Base-by-base conservation (phyloP, 2,888 invertebrate genomes). In the Drosophila bunnanda region DNA sequence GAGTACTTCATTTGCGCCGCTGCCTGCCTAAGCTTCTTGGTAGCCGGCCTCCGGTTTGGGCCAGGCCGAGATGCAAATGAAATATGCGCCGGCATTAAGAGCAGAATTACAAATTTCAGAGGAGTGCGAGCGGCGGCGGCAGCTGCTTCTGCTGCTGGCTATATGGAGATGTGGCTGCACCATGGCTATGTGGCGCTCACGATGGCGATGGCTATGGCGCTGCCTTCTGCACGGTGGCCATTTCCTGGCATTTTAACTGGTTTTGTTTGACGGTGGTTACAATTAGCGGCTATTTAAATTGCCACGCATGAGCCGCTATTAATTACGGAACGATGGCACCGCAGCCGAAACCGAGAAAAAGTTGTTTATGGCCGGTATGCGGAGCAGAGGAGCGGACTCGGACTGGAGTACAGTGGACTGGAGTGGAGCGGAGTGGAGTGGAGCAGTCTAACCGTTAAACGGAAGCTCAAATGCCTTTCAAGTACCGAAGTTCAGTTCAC, bases 261-360 rank as follows among this genome's bases (percentile, higher is more conserved):
- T 78, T 79, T 70, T 76, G 76, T 80, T 75, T 77, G 69, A 70
- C 77, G 75, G 77, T 72, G 77, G 80, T 69, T 77, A 80, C 80
- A 80, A 80, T 80, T 80, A 82, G 80, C 82, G 80, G 70, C 80
- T 82, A 82, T 82, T 80, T 82, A 77, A 82, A 80, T 82, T 75
- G 82, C 80, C 70, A 76, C 79, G 77, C 82, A 82, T 77, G 78
- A 76, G 82, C 78, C 78, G 78, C 80, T 82, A 80, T 80, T 80
- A 80, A 80, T 80, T 80, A 80, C 80, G 68, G 67, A 73, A 77
- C 71, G 80, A 79, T 79, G 77, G 72, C 75, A 77, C 70, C 72
- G 58, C 50, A 39, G 75, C 68, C 55, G 54, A 74, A 71, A 69
- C 61, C 60, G 55, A 74, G 71, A 58, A 79, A 78, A 77, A 79